These are phyloP conservation scores for Megaptera novaeangliae DNA, from an alignment of 2,113 vertebrate species.

Conservation along the genomic window DNA sequence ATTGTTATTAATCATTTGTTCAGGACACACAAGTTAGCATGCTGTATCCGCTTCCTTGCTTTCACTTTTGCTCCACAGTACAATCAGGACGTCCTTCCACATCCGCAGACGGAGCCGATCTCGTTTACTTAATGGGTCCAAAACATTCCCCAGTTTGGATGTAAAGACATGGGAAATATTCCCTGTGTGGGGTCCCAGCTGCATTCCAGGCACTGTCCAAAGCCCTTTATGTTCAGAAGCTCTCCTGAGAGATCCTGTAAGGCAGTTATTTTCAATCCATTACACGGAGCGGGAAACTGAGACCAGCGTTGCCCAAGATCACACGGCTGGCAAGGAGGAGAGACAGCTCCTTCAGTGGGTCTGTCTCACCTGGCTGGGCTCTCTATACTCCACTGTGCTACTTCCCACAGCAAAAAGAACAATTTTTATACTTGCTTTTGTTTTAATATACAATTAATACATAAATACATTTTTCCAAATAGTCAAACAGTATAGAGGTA, in stretches of 20 bases:
- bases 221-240: background rate
- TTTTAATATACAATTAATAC: background rate
- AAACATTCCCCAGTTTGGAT: background rate
- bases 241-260: background rate
- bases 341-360: no score
- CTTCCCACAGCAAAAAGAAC: background rate
- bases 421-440: background rate
- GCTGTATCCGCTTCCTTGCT: background rate
- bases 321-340: background rate
- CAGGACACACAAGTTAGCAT: background rate
- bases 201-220: background rate
- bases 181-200: no score
- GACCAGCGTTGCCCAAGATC: background rate
- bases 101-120: background rate
- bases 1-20: background rate
- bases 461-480: background rate
- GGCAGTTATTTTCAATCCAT: background rate
- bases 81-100: background rate
- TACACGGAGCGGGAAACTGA: background rate
- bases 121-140: background rate
- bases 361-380: background rate
- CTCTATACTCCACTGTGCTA: background rate
- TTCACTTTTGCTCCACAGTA: background rate
- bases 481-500: background rate
- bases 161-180: background rate